Evolutionary conservation across 1,140 invertebrate species (phyloP).

Genomic region (Magallana gigas): DNA sequence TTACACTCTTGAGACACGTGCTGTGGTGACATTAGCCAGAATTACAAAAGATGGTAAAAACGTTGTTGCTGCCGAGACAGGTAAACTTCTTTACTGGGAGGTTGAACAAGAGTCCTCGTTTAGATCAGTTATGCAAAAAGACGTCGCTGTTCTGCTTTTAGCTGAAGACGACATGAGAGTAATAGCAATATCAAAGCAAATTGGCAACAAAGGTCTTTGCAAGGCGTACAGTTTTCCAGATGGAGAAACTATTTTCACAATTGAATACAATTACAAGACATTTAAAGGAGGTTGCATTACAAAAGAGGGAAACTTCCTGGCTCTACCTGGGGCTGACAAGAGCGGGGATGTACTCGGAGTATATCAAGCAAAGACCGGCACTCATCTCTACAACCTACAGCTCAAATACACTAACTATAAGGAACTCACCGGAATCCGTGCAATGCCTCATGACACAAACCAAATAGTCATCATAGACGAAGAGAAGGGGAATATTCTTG

Average conservation of each 20-base stretch:
- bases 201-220: slow-evolving; percentile 64
- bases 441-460: slow-evolving; percentile 82
- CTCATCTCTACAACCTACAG: slow-evolving; percentile 86
- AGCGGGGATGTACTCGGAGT: slow-evolving; percentile 91
- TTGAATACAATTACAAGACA: slow-evolving; percentile 84
- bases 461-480: slow-evolving; percentile 92
- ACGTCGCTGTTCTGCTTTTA: slow-evolving; percentile 91
- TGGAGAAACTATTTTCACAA: slow-evolving; percentile 88
- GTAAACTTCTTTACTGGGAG: slow-evolving; percentile 95
- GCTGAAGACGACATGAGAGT: slow-evolving; percentile 91
- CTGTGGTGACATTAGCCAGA: slow-evolving; percentile 75
- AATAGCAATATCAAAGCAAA: slow-evolving; percentile 86
- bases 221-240: slow-evolving; percentile 70
- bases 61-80: slow-evolving; percentile 94
- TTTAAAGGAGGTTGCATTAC: slow-evolving; percentile 86
- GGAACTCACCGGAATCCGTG: slow-evolving; percentile 76
- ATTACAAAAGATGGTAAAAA: slow-evolving; percentile 91
- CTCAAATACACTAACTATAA: slow-evolving; percentile 77
- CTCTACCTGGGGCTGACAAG: slow-evolving; percentile 90
- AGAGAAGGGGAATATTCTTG: slow-evolving; percentile 89
- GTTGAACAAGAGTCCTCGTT: slow-evolving; percentile 88
- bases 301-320: slow-evolving; percentile 88
- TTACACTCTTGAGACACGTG: slow-evolving; percentile 92
- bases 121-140: slow-evolving; percentile 86
- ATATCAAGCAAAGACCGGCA: slow-evolving; percentile 90